Evolutionary conservation across 1,140 invertebrate genomes (phyloP).

Genomic region (Drosophila pseudoobscura): DNA sequence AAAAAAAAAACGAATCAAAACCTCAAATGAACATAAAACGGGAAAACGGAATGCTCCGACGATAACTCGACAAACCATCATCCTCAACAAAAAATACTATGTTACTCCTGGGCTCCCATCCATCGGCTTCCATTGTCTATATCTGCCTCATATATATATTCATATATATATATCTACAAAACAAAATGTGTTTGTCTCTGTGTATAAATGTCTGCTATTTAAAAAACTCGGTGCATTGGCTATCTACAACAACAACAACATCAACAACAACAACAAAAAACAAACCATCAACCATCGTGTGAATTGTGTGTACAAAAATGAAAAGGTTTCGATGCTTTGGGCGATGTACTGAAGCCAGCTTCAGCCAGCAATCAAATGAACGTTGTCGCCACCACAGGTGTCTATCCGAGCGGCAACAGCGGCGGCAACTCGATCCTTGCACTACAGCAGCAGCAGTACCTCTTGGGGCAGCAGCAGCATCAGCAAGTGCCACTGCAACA

Average conservation of each 20-base stretch:
- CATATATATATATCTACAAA: constrained; percentile 20
- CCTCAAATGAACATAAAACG: constrained; percentile 39
- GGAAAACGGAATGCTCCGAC: constrained; percentile 29
- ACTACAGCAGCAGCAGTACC: constrained; percentile 75
- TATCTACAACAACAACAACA: constrained; percentile 43
- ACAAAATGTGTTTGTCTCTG: constrained; percentile 65
- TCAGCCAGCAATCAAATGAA: constrained; percentile 83
- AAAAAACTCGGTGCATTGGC: constrained; percentile 64
- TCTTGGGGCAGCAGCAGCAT: constrained; percentile 73
- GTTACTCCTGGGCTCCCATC: constrained; percentile 44
- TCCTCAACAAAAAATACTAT: constrained; percentile 21
- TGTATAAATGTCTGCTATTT: constrained; percentile 72
- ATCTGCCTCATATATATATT: constrained; percentile 38
- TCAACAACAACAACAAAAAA: constrained; percentile 1
- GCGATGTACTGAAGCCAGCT: constrained; percentile 87
- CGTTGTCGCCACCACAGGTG: constrained; percentile 81
- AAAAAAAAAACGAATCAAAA: constrained; percentile 26
- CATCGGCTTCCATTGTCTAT: constrained; percentile 62
- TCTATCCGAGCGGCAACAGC: constrained; percentile 49
- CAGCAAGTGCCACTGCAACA: constrained; percentile 69
- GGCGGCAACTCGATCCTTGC: constrained; percentile 65
- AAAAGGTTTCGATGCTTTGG: constrained; percentile 89
- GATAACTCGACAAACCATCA: constrained; percentile 29
- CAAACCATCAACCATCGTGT: constrained; percentile 32
- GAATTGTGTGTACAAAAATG: constrained; percentile 34